Conservation (phyloP, 2,888 invertebrate genomes). For the Cantharis rustica region DNA sequence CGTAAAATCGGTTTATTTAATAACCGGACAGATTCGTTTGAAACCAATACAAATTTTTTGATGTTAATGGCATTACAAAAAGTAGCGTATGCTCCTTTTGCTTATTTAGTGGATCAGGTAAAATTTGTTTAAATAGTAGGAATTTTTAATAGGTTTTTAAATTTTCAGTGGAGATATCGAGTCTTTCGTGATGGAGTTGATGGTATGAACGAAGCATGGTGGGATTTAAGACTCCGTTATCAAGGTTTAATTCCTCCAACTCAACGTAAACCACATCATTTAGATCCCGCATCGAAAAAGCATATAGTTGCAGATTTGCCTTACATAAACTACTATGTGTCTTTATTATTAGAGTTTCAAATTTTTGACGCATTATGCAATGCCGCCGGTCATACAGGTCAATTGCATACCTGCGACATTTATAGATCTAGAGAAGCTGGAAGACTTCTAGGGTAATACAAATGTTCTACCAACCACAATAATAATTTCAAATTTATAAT, state of each 20-base stretch:
- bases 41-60: conserved; percentile 77
- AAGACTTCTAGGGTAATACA: conserved; percentile 66
- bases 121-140: conserved; percentile 18
- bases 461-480: not conserved
- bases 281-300: conserved; percentile 84
- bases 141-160: not conserved
- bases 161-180: conserved; percentile 76
- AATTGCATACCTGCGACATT: conserved; percentile 81
- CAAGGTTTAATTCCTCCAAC: conserved; percentile 78
- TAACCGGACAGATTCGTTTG: conserved; percentile 68
- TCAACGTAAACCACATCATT: conserved; percentile 71
- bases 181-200: conserved; percentile 75
- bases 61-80: conserved; percentile 80
- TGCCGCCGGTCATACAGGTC: conserved; percentile 72
- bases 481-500: not conserved
- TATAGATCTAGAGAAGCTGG: conserved; percentile 82
- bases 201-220: conserved; percentile 68
- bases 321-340: conserved; percentile 79
- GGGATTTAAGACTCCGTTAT: conserved; percentile 73
- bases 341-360: conserved; percentile 83
- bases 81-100: conserved; percentile 78
- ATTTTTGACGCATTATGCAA: conserved; percentile 78
- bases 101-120: conserved; percentile 79
- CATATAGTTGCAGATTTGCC: conserved; percentile 78
- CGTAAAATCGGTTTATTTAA: conserved; percentile 73